Conservation (phyloP, 2,888 invertebrate genomes). For the Drosophila fungiperda region DNA sequence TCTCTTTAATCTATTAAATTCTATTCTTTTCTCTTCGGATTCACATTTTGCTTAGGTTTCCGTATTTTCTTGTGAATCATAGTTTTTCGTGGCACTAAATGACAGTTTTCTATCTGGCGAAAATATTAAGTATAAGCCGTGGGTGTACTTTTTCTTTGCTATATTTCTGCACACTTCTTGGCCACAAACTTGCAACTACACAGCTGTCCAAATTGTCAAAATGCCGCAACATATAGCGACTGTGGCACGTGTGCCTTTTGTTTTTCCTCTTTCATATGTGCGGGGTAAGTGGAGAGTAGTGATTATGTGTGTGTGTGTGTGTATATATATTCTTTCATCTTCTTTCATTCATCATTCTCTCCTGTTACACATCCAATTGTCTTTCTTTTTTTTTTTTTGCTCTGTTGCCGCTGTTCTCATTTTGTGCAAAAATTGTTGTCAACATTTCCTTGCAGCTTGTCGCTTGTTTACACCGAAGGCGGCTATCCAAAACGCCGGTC, state of each 20-base stretch:
- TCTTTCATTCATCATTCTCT: slow-evolving; percentile 2
- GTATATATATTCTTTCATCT: neutral
- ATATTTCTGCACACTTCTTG: slow-evolving; percentile 1
- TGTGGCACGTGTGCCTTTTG: slow-evolving; percentile 53
- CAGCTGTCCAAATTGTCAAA: slow-evolving; percentile 61
- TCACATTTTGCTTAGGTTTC: neutral
- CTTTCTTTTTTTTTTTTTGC: slow-evolving; percentile 47
- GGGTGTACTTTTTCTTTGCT: slow-evolving; percentile 8
- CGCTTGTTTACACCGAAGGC: slow-evolving; percentile 24
- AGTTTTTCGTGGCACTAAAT: slow-evolving; percentile 7
- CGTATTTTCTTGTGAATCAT: slow-evolving; percentile 11
- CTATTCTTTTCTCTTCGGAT: neutral
- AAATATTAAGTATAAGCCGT: slow-evolving; percentile 44
- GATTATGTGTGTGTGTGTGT: neutral
- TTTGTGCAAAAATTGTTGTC: slow-evolving; percentile 67
- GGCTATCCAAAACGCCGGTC: neutral
- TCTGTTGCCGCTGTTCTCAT: slow-evolving; percentile 29
- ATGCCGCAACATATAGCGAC: slow-evolving; percentile 66
- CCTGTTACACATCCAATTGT: slow-evolving; percentile 44
- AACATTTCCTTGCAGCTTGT: slow-evolving; percentile 56
- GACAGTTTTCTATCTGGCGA: slow-evolving; percentile 20
- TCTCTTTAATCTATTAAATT: neutral
- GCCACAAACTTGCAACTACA: slow-evolving; percentile 10
- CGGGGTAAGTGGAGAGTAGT: slow-evolving; percentile 26
- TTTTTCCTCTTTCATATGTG: slow-evolving; percentile 27